Base-by-base conservation (phyloP, 2,113 vertebrate genomes). In the Pedionomus torquatus region DNA sequence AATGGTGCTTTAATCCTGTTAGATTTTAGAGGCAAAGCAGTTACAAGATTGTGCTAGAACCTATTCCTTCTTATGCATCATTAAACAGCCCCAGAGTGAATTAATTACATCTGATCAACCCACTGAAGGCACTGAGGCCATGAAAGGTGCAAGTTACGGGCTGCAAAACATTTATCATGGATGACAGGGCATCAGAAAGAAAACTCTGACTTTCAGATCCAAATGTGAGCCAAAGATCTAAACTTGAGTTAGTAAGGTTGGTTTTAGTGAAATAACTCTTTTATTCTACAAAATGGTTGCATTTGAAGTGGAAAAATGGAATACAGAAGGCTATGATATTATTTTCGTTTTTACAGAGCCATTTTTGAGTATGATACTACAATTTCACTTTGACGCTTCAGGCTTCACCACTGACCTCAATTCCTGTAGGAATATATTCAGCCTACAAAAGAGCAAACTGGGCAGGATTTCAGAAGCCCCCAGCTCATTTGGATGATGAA, bases 91-190 rank as follows among this genome's bases (percentile, higher is more conserved):
- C 33, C 52, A 60, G 74, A 94, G 83, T 81, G 79, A 70, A 90
- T 96, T 94, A 95, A 97, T 95, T 90, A 71, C 63, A 44, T 33
- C 72, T 88, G 92, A 83, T 81, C 88, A 81, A 79, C 81, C 75
- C 83, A 52, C 76, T 20, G 20, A 44, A 81, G 92, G 86, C 93
- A 78, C 15, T 4, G 64, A 95, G 94, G 82, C 75, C 79, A 61
- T 1, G 8, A 69, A 51, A 88, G 89, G 93, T 78, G 83, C 13
- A 68, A 89, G 84, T 16, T 24, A 72, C 58, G 70, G 83, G 63
- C 63, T 72, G 78, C 61, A 83, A 39, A 23, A 71, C 68, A 64
- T 87, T 71, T 39, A 51, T 81, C 64, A 6, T 20, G 52, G 79
- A 1, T 86, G 90, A 11, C 79, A 83, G 64, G 33, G 71, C 84